A percentile compares a stretch with the other conserved stretches of the same genome.
phyloP scores from a whole-genome alignment of 1,140 invertebrate species.

The Drosophila ananassae region DNA sequence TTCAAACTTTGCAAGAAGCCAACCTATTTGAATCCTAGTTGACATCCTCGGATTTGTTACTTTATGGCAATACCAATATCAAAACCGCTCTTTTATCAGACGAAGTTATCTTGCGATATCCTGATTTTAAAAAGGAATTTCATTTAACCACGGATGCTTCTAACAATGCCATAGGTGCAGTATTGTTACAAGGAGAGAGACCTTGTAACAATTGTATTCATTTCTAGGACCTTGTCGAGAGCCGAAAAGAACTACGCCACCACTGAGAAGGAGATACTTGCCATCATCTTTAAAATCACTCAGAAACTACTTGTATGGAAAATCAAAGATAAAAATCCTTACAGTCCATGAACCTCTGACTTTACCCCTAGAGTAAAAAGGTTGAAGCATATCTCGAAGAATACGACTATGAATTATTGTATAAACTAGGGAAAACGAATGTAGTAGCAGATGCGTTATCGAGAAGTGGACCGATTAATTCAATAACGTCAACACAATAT shows the following conservation, averaged over 20 bases:
- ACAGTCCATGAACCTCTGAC: constrained; percentile 77
- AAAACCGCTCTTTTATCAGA: no score
- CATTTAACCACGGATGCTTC: no score
- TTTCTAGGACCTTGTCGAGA: no score
- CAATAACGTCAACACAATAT: no score
- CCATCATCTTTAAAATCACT: constrained; percentile 77
- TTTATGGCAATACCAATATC: no score
- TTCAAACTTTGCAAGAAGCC: background rate
- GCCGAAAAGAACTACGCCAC: constrained; percentile 49
- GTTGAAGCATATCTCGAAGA: constrained; percentile 41
- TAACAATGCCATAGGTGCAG: no score
- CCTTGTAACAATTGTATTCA: no score
- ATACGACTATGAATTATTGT: constrained; percentile 48
- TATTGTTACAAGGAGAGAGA: background rate
- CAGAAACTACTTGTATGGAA: constrained; percentile 64
- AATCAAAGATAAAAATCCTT: constrained; percentile 17
- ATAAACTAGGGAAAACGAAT: no score
- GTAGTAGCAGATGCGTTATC: no score
- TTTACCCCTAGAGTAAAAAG: constrained; percentile 77
- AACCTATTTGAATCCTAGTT: background rate
- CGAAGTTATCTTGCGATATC: no score
- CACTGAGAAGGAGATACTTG: constrained; percentile 70
- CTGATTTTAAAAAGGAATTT: no score
- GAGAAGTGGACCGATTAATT: no score
- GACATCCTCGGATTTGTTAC: background rate